A percentile compares a stretch with the other conserved stretches of the same genome.
phyloP scores from a whole-genome alignment of 2,113 vertebrate species.

The Gila orcuttii region DNA sequence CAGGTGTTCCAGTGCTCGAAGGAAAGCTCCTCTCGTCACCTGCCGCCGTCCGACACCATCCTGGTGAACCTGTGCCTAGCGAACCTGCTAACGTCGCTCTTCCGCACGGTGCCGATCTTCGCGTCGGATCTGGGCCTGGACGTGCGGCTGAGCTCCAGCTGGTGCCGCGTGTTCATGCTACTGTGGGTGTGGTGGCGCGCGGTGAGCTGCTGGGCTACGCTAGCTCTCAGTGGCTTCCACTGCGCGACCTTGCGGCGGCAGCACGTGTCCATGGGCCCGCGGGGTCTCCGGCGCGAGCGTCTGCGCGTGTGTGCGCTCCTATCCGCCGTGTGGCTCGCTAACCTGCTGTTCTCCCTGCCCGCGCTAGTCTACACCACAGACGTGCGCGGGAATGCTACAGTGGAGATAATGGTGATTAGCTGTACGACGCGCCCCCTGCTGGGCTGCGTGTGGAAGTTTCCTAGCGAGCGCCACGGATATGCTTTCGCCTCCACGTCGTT shows the following conservation, averaged over 20 bases:
- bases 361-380: conserved; percentile 72
- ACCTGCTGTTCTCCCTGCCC: conserved; percentile 73
- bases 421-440: conserved; percentile 78
- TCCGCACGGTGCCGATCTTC: conserved; percentile 80
- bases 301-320: conserved; percentile 64
- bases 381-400: conserved; percentile 69
- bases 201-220: conserved; percentile 78
- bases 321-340: conserved; percentile 72
- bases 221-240: conserved; percentile 78
- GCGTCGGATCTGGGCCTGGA: conserved; percentile 76
- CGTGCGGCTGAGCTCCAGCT: conserved; percentile 68
- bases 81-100: conserved; percentile 78
- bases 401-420: conserved; percentile 81
- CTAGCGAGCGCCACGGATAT: conserved; percentile 64
- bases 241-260: conserved; percentile 72
- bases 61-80: conserved; percentile 78
- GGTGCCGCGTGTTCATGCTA: conserved; percentile 80
- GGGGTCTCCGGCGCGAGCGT: conserved; percentile 66
- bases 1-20: conserved; percentile 73
- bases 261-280: conserved; percentile 61
- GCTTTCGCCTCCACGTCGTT: conserved; percentile 75
- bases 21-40: conserved; percentile 60
- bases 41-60: conserved; percentile 74
- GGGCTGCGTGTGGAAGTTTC: conserved; percentile 80
- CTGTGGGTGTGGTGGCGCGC: conserved; percentile 82